Evolutionary conservation across 1,140 invertebrate genomes (phyloP).

Genomic region (Rhyzopertha dominica): DNA sequence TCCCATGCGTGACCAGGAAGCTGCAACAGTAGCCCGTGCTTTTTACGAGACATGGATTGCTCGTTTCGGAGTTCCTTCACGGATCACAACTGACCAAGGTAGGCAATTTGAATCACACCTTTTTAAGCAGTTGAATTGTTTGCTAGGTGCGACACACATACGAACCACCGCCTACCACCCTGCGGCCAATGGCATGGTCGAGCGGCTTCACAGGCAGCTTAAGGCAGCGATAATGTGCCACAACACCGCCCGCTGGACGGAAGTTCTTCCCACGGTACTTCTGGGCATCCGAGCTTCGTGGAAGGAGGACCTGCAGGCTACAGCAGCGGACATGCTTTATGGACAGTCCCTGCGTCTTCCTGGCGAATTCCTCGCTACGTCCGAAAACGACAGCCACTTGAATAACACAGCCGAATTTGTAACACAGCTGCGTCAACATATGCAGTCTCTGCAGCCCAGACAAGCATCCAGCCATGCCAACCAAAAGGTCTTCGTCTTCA

Average conservation of each 20-base stretch:
- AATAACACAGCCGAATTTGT: no score
- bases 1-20: slow-evolving; percentile 28
- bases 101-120: slow-evolving; percentile 36
- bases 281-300: slow-evolving; percentile 39
- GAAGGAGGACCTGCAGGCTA: slow-evolving; percentile 40
- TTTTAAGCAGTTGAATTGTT: slow-evolving; percentile 21
- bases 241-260: slow-evolving; percentile 32
- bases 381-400: no score
- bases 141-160: slow-evolving; percentile 25
- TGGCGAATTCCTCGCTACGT: slow-evolving; percentile 42
- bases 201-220: slow-evolving; percentile 41
- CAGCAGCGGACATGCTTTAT: slow-evolving; percentile 37
- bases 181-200: slow-evolving; percentile 41
- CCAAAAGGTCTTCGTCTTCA: no score
- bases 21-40: slow-evolving; percentile 8
- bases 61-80: slow-evolving; percentile 28
- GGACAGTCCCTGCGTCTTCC: slow-evolving; percentile 35
- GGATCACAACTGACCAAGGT: slow-evolving; percentile 39
- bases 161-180: slow-evolving; percentile 43
- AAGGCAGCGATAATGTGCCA: slow-evolving; percentile 41
- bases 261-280: slow-evolving; percentile 42
- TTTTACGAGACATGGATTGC: slow-evolving; percentile 16
- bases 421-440: no score
- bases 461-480: no score
- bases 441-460: no score